Base-by-base conservation (phyloP, 1,140 invertebrate genomes). In the Rhizoglyphus robini region DNA sequence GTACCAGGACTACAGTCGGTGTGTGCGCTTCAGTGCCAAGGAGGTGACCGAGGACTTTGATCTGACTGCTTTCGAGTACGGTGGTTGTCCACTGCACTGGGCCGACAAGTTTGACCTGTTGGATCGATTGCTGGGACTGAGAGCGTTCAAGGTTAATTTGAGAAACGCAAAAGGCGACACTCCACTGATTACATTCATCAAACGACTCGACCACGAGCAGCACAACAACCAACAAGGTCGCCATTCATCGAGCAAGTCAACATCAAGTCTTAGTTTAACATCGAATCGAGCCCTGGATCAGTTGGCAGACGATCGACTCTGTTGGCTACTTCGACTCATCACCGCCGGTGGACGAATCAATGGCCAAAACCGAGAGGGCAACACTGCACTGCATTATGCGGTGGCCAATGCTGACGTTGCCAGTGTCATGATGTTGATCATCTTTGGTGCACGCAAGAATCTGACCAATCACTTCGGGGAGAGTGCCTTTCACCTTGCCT, bases 311-410 rank as follows among this genome's bases (percentile, higher is more conserved):
- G 15, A 34, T 27, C 58, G 27, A n/a, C 15, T 60, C 1, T 20
- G 58, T 46, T 60, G 58, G 58, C 15, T 60, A n/a, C 29, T 60
- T 20, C 58, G 58, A 3, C 29, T 60, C 15, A 34, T 60, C n/a
- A 60, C 29, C 3, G 3, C 3, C 13, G 58, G 58, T 60, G 58
- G 15, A 1, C 3, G 58, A 2, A 2, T 60, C 18, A 60, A 60
- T 60, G 3, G 1, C 15, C 15, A 8, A 15, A 60, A 60, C 29
- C 15, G 15, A 2, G 1, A 1, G 15, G 58, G 58, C 29, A 27
- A 60, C 11, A 60, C 58, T 1, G 58, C 58, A n/a, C 29, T 60
- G 2, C 58, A 60, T 46, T 32, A 34, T 46, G 3, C 58, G 15
- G 58, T 60, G 11, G 1, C 18, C 1, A 23, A 34, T 46, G 15